Evolutionary conservation across 2,888 invertebrate species (phyloP).

Genomic region (Drosophila helvetica): DNA sequence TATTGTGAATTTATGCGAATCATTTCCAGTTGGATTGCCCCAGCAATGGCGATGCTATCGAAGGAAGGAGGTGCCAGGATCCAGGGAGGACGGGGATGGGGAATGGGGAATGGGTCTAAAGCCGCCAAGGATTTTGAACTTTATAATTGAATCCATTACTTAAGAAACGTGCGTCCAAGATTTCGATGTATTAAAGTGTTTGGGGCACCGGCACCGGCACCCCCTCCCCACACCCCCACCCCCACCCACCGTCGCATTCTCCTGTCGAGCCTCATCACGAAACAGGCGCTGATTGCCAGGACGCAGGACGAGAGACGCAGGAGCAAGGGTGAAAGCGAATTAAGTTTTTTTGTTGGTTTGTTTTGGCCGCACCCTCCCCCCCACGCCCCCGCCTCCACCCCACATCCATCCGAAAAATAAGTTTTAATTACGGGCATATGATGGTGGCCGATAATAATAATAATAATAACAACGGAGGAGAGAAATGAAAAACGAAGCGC

Average conservation of each 20-base stretch:
- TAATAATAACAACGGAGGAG: conserved; percentile 42
- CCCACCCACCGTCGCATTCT: neutral
- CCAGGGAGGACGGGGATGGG: too few relatives aligned
- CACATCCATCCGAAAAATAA: conserved; percentile 58
- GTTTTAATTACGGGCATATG: conserved; percentile 79
- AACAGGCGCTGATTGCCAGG: conserved; percentile 44
- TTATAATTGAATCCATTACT: conserved; percentile 79
- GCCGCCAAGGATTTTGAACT: conserved; percentile 77
- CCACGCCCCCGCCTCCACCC: conserved; percentile 55
- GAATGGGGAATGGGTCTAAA: conserved; percentile 30
- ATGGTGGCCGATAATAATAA: conserved; percentile 76
- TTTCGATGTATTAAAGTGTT: conserved; percentile 78
- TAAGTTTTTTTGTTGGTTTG: conserved; percentile 74
- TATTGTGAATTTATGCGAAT: conserved; percentile 80
- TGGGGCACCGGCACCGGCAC: conserved; percentile 11
- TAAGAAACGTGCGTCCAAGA: conserved; percentile 76
- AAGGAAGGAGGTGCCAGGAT: conserved; percentile 9
- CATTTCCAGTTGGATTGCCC: conserved; percentile 76
- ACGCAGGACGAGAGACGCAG: neutral
- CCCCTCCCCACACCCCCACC: neutral
- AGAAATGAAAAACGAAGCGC: conserved; percentile 28
- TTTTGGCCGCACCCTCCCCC: conserved; percentile 65
- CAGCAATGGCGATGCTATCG: conserved; percentile 14
- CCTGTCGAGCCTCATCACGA: conserved; percentile 1
- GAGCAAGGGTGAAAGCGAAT: conserved; percentile 51